phyloP scores from a whole-genome alignment of 2,113 vertebrate species.

The Cebidichthys violaceus region DNA sequence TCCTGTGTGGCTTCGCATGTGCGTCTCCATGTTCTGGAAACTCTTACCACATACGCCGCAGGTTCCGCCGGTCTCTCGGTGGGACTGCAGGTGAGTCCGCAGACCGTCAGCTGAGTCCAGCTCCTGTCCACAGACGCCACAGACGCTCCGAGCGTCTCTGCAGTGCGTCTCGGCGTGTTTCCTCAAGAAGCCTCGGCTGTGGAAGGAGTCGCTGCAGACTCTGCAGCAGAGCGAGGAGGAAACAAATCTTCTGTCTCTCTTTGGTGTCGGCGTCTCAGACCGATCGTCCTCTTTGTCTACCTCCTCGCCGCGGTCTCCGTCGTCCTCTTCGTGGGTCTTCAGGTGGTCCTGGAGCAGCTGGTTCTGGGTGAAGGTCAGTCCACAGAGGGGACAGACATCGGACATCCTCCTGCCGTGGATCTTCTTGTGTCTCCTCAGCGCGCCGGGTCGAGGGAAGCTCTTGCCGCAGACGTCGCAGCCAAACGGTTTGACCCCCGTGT shows the following conservation, averaged over 20 bases:
- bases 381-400: background rate
- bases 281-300: background rate
- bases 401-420: conserved; percentile 40
- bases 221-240: conserved; percentile 30
- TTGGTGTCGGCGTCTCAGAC: background rate
- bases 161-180: conserved; percentile 59
- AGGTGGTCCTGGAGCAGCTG: conserved; percentile 39
- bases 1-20: conserved; percentile 67
- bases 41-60: conserved; percentile 72
- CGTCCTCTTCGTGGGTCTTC: background rate
- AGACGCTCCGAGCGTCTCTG: conserved; percentile 23
- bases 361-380: conserved; percentile 10
- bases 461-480: conserved; percentile 45
- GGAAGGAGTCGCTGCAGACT: conserved; percentile 57
- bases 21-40: conserved; percentile 63
- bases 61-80: conserved; percentile 38
- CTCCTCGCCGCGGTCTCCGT: background rate
- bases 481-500: conserved; percentile 62
- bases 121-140: conserved; percentile 55
- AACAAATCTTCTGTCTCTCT: background rate
- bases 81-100: conserved; percentile 51
- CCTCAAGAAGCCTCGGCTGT: conserved; percentile 58
- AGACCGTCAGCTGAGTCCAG: conserved; percentile 30
- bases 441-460: conserved; percentile 56
- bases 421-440: conserved; percentile 59